phyloP scores from a whole-genome alignment of 1,140 invertebrate genomes.

The Ooceraea biroi region DNA sequence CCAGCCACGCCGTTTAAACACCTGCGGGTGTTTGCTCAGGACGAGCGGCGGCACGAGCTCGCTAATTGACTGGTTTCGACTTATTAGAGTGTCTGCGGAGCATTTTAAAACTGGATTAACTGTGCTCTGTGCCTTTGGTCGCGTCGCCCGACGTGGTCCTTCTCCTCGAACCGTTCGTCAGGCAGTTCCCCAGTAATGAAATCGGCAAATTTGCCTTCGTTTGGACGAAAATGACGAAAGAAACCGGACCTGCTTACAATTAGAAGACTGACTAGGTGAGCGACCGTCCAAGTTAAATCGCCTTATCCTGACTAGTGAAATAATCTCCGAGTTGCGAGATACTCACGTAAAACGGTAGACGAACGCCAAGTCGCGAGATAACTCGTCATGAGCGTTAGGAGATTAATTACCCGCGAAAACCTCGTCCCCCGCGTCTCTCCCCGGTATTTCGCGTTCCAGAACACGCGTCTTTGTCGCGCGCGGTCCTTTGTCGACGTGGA shows the following conservation, averaged over 20 bases:
- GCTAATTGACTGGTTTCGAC: slow-evolving; percentile 83
- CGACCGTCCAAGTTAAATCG: not conserved
- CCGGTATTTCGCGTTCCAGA: slow-evolving; percentile 38
- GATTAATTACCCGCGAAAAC: slow-evolving; percentile 40
- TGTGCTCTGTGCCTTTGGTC: slow-evolving; percentile 34
- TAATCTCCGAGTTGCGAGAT: not conserved
- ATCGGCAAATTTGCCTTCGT: slow-evolving; percentile 74
- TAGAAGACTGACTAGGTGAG: not conserved
- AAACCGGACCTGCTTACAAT: slow-evolving; percentile 14
- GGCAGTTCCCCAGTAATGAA: slow-evolving; percentile 65
- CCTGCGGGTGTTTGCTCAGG: slow-evolving; percentile 83
- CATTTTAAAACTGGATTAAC: slow-evolving; percentile 80
- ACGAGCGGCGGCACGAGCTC: slow-evolving; percentile 67
- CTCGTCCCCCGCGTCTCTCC: not conserved
- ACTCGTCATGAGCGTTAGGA: not conserved
- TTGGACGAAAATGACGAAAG: slow-evolving; percentile 32
- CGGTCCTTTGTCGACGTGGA: slow-evolving; percentile 76
- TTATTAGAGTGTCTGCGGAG: slow-evolving; percentile 81
- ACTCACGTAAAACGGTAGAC: not conserved
- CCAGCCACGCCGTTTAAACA: slow-evolving; percentile 79
- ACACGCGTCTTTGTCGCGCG: slow-evolving; percentile 44
- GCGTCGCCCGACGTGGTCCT: slow-evolving; percentile 36
- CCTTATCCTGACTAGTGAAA: not conserved
- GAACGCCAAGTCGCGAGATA: not conserved
- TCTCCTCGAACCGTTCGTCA: slow-evolving; percentile 39